A percentile compares a stretch with the other conserved stretches of the same genome.
These are phyloP conservation scores for Dicaeum eximium DNA, from an alignment of 2,113 vertebrate species.

Conservation along the genomic window DNA sequence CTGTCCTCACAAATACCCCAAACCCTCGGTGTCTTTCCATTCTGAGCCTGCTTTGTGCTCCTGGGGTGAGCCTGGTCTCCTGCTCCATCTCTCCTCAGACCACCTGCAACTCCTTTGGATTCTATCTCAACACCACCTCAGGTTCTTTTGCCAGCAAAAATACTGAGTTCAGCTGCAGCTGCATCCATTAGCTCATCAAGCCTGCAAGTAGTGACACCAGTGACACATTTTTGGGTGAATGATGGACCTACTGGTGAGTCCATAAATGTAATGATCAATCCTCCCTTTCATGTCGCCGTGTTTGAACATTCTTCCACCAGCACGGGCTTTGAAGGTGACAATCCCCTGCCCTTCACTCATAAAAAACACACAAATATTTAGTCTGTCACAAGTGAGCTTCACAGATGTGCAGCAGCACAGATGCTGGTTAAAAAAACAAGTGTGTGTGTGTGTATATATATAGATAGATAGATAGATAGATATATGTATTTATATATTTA, in stretches of 20 bases:
- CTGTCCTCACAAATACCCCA: background rate
- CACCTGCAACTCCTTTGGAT: constrained; percentile 44
- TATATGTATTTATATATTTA: no score
- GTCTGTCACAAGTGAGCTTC: background rate
- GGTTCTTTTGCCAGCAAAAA: constrained; percentile 61
- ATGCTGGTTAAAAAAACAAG: background rate
- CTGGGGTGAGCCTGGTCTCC: background rate
- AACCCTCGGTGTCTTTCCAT: background rate
- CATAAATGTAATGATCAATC: constrained; percentile 54
- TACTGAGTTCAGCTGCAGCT: constrained; percentile 59
- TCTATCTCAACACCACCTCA: background rate
- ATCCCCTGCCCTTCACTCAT: constrained; percentile 31
- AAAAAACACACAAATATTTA: constrained; percentile 48
- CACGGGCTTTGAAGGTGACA: constrained; percentile 24
- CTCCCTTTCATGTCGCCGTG: constrained; percentile 56
- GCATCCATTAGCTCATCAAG: constrained; percentile 61
- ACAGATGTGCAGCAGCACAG: constrained; percentile 1
- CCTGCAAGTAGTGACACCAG: constrained; percentile 47
- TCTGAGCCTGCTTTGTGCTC: background rate
- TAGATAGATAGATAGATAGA: no score
- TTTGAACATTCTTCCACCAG: constrained; percentile 52
- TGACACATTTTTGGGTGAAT: constrained; percentile 57
- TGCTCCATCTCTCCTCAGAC: constrained; percentile 24
- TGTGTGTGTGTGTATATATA: no score
- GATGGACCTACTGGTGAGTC: constrained; percentile 62